Evolutionary conservation across 2,888 invertebrate species (phyloP), one percentile per base, ranked within the genome.

Genomic region (Pseudococcus jackbeardsleyi): DNA sequence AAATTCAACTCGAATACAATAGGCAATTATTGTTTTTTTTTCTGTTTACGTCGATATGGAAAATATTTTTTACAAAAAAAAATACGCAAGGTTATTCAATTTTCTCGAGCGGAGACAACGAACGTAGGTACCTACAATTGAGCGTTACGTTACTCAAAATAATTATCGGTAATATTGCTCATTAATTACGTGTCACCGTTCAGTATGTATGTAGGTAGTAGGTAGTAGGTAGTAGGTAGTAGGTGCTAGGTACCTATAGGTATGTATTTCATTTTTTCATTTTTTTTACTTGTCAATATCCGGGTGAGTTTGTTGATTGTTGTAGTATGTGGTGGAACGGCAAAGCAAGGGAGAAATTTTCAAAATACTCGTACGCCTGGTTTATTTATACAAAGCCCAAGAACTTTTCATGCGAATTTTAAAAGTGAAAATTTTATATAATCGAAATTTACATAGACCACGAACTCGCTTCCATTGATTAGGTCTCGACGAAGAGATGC

Each of bases 1-100:
- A 50, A 50, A 12, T 50, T 50, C 15, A 50, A 17, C 50, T 50
- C 15, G 50, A 15, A 50, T 15, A 50, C 50, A 50, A 50, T 50
- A 17, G 50, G 50, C n/a, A 72, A 1, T 33, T 33, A 33, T 33
- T 33, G 12, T 72, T 5, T n/a, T 72, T 72, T 5, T 72, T 17
- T 4, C 26, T 19, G 5, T 11, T 11, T 82, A 42, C 39, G 15
- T 19, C 42, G 39, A 19, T 39, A 77, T 33, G 1, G 19, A 77
- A 39, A 33, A 12, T 39, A 33, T 77, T 33, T 77, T 17, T n/a
- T 33, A 33, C 26, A 33, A 46, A 39, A 33, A 33, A 46, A 39
- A 33, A 33, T 33, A 46, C 46, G 46, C 82, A 82, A 46, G 46
- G 39, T 82, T 82, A 46, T 82, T 82, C 59, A 48, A 22, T 50